Evolutionary conservation across 2,888 invertebrate species (phyloP).

Genomic region (Lochmaea crataegi): DNA sequence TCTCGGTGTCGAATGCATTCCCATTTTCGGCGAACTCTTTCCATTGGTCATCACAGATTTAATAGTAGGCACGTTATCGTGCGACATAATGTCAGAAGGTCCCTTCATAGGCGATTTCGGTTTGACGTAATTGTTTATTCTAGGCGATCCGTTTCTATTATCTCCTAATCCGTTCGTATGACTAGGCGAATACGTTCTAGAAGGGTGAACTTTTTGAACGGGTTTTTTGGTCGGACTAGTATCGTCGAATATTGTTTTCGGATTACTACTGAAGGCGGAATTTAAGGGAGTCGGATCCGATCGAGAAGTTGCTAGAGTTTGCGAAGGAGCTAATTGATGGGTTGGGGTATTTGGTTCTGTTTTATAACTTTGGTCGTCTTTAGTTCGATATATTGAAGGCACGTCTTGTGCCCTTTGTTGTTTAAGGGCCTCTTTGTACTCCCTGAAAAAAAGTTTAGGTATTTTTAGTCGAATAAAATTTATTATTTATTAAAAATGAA

Average conservation of each 20-base stretch:
- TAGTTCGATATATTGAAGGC: constrained; percentile 75
- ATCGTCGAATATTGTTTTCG: constrained; percentile 70
- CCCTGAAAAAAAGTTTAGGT: constrained; percentile 69
- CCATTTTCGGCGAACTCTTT: constrained; percentile 48
- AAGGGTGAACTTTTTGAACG: constrained; percentile 83
- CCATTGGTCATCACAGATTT: constrained; percentile 54
- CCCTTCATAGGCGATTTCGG: constrained; percentile 74
- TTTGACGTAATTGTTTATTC: constrained; percentile 69
- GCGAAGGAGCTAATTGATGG: constrained; percentile 62
- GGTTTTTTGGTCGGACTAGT: constrained; percentile 69
- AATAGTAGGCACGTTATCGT: constrained; percentile 66
- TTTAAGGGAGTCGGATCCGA: constrained; percentile 67
- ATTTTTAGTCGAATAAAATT: too few species aligned
- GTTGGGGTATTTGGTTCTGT: constrained; percentile 67
- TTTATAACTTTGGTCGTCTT: constrained; percentile 70
- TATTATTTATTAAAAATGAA: too few species aligned
- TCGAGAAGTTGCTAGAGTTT: constrained; percentile 63
- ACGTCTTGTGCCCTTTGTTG: constrained; percentile 85
- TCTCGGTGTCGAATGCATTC: constrained; percentile 57
- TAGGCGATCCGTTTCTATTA: constrained; percentile 47
- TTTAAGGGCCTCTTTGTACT: constrained; percentile 90
- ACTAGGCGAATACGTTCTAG: constrained; percentile 66
- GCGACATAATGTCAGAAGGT: constrained; percentile 68
- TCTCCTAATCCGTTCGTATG: constrained; percentile 44
- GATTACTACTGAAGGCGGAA: constrained; percentile 68